Conservation (phyloP, 2,888 invertebrate species). For the Hermaeophaga mercurialis region DNA sequence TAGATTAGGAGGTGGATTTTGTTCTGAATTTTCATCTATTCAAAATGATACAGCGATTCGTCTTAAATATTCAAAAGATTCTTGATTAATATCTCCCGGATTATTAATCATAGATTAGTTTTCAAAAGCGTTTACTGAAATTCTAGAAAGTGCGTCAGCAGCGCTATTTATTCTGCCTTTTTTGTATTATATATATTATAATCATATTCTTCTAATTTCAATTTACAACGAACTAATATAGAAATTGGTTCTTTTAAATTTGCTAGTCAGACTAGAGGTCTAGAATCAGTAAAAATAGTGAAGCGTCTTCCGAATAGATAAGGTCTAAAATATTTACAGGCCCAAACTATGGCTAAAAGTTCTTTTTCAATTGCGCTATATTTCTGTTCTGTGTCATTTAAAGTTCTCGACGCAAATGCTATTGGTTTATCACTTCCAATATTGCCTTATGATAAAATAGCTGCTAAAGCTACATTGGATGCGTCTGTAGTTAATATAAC, state of each 20-base stretch:
- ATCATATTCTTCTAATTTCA: background rate
- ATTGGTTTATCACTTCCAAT: no score
- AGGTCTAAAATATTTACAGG: no score
- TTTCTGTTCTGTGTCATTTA: no score
- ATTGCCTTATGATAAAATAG: no score
- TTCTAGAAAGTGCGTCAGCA: constrained; percentile 10
- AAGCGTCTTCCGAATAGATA: no score
- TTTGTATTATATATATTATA: background rate
- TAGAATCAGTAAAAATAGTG: background rate
- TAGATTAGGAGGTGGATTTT: background rate
- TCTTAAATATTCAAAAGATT: constrained; percentile 5
- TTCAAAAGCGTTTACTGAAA: constrained; percentile 15
- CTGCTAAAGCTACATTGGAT: no score
- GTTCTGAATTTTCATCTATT: background rate
- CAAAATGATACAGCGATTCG: background rate
- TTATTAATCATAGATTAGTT: constrained; percentile 13
- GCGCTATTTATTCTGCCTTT: constrained; percentile 10
- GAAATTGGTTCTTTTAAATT: no score
- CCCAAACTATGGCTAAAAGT: no score
- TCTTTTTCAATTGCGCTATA: no score
- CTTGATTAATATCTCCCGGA: constrained; percentile 10
- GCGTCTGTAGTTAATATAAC: no score
- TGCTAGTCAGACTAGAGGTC: background rate
- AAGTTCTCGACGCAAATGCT: no score
- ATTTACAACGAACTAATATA: no score